phyloP scores from a whole-genome alignment of 2,888 invertebrate genomes.

The Axea sp. region DNA sequence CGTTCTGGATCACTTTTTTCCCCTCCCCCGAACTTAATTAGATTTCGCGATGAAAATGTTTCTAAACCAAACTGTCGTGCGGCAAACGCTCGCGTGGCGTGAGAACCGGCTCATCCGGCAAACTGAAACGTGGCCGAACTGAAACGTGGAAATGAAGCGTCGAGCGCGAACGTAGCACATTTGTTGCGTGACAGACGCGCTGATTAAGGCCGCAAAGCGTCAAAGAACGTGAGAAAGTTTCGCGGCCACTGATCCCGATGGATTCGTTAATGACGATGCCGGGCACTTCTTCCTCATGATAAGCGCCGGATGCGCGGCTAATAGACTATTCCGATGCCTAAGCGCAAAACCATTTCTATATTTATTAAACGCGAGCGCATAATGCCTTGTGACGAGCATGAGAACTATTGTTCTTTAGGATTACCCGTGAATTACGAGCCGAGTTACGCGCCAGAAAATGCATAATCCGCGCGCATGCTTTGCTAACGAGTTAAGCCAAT shows the following conservation, averaged over 20 bases:
- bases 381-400: conserved; percentile 42
- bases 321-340: conserved; percentile 46
- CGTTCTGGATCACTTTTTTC: conserved; percentile 13
- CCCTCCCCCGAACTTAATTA: conserved; percentile 36
- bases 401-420: conserved; percentile 58
- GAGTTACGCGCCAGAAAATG: conserved; percentile 55
- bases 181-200: conserved; percentile 66
- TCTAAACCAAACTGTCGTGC: conserved; percentile 37
- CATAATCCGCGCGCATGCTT: conserved; percentile 54
- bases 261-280: conserved; percentile 48
- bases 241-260: conserved; percentile 54
- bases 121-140: conserved; percentile 38
- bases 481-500: conserved; percentile 57
- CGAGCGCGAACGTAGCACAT: conserved; percentile 48
- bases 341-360: conserved; percentile 38
- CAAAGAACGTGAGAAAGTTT: conserved; percentile 59
- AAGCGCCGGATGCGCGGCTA: conserved; percentile 54
- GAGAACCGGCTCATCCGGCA: conserved; percentile 51
- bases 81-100: conserved; percentile 21
- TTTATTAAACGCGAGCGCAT: conserved; percentile 46
- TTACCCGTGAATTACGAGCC: conserved; percentile 53
- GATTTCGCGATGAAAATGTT: conserved; percentile 46
- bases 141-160: conserved; percentile 65
- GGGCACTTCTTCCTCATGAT: conserved; percentile 33
- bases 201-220: conserved; percentile 63